Conservation (phyloP, 1,140 invertebrate genomes). For the Galleria mellonella region DNA sequence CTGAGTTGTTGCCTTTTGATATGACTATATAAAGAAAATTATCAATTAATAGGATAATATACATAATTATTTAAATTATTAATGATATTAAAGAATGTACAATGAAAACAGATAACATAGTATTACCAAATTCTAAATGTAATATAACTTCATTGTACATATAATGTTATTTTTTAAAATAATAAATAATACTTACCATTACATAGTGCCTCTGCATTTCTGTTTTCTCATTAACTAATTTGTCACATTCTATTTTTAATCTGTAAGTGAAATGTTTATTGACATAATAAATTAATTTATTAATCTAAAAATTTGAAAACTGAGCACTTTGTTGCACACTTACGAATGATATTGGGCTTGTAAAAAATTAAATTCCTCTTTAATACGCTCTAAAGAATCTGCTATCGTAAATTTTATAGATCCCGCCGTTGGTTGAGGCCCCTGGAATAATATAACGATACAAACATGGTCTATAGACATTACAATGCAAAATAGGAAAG, state of each 20-base stretch:
- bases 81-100: no score
- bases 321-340: slow-evolving; percentile 67
- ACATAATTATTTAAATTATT: no score
- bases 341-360: slow-evolving; percentile 99
- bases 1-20: no score
- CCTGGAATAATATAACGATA: slow-evolving; percentile 76
- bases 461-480: slow-evolving; percentile 7
- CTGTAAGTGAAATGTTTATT: slow-evolving; percentile 64
- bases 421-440: slow-evolving; percentile 90
- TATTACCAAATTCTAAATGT: no score
- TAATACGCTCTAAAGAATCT: slow-evolving; percentile 97
- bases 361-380: slow-evolving; percentile 99
- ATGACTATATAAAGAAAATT: no score
- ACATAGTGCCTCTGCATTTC: slow-evolving; percentile 99
- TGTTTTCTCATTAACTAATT: slow-evolving; percentile 97
- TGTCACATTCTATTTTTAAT: slow-evolving; percentile 95
- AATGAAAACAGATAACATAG: no score
- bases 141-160: no score
- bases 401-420: slow-evolving; percentile 97
- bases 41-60: no score
- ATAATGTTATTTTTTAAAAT: neutral
- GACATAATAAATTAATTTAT: slow-evolving; percentile 1
- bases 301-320: no score
- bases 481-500: no score
- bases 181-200: slow-evolving; percentile 84